Conservation (phyloP, 2,888 invertebrate genomes). For the Lypha dubia region DNA sequence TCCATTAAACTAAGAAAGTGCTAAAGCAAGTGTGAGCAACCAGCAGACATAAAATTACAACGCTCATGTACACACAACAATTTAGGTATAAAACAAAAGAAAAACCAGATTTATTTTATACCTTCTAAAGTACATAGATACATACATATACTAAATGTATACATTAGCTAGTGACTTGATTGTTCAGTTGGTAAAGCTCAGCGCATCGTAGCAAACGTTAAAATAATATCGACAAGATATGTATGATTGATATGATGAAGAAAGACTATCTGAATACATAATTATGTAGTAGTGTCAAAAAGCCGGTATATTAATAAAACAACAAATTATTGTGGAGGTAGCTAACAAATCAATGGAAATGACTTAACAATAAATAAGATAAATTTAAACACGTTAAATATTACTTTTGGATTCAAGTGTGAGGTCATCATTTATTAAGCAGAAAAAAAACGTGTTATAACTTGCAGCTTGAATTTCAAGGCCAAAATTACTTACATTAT, state of each 20-base stretch:
- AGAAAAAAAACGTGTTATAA: constrained; percentile 59
- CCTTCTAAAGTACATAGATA: constrained; percentile 24
- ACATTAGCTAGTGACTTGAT: constrained; percentile 21
- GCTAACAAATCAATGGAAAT: constrained; percentile 44
- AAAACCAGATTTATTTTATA: constrained; percentile 67
- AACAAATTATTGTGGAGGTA: constrained; percentile 36
- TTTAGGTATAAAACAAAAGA: constrained; percentile 34
- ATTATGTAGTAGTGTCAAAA: constrained; percentile 35
- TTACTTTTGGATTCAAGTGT: constrained; percentile 56
- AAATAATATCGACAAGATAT: constrained; percentile 34
- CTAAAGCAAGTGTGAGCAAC: constrained; percentile 48
- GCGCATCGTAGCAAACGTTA: constrained; percentile 53
- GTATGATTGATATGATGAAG: constrained; percentile 56
- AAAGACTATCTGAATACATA: constrained; percentile 26
- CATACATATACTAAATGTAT: too few species aligned
- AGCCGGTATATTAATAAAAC: constrained; percentile 60
- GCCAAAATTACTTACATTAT: constrained; percentile 29
- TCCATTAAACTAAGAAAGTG: constrained; percentile 57
- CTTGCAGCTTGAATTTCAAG: constrained; percentile 59
- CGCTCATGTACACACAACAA: constrained; percentile 41
- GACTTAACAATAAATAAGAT: constrained; percentile 29
- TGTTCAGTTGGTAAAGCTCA: constrained; percentile 55
- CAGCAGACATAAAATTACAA: constrained; percentile 51
- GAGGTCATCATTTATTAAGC: constrained; percentile 59
- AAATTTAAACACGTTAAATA: constrained; percentile 32